A percentile compares a stretch with the other conserved stretches of the same genome.
phyloP scores from a whole-genome alignment of 2,888 invertebrate genomes.

The Campoplex capitator region DNA sequence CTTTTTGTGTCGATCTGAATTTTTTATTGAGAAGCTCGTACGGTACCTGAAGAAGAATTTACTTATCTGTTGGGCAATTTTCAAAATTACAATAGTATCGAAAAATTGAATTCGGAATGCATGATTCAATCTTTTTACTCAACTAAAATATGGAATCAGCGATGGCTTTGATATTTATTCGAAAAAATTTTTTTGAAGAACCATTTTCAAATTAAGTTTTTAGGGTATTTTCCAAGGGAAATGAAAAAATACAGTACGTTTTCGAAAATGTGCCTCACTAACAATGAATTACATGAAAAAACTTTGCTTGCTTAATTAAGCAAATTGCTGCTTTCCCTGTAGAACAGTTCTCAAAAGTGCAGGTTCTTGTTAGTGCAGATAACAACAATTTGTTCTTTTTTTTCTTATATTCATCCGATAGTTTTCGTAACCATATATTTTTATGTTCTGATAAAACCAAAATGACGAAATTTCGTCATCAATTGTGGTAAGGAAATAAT shows the following conservation, averaged over 20 bases:
- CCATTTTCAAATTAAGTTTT: too few species aligned
- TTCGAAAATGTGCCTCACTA: too few species aligned
- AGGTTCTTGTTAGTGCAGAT: background rate
- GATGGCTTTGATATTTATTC: background rate
- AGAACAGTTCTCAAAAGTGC: background rate
- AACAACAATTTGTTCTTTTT: background rate
- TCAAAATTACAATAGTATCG: background rate
- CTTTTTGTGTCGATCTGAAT: conserved; percentile 97
- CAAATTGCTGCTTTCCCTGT: background rate
- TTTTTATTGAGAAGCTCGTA: conserved; percentile 99
- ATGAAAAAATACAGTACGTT: too few species aligned
- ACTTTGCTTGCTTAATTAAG: background rate
- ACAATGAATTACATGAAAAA: too few species aligned
- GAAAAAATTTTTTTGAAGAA: background rate
- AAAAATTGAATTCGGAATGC: background rate
- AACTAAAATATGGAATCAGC: too few species aligned
- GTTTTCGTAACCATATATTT: background rate
- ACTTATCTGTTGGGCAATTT: background rate
- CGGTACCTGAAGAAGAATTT: conserved; percentile 89
- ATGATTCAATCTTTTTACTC: background rate
- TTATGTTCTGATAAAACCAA: background rate
- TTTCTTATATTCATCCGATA: background rate
- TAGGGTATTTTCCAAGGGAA: too few species aligned
- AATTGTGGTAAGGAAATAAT: background rate
- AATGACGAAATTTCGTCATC: background rate